These are phyloP conservation scores for Spisula subtruncata DNA, from an alignment of 2,888 invertebrate species.

Conservation along the genomic window DNA sequence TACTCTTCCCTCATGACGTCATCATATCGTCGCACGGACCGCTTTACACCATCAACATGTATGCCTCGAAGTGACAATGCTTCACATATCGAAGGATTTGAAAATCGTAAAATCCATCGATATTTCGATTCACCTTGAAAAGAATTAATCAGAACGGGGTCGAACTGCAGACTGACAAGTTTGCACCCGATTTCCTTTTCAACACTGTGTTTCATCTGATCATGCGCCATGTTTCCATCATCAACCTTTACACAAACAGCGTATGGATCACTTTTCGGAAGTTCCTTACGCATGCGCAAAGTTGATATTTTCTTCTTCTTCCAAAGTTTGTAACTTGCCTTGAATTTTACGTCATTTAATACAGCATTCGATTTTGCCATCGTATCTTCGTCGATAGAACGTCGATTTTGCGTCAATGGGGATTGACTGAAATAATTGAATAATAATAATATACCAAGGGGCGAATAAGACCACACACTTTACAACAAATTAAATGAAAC, in stretches of 20 bases:
- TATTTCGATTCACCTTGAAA: slow-evolving; percentile 68
- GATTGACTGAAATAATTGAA: neutral
- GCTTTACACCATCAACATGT: slow-evolving; percentile 64
- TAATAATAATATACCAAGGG: too few species aligned
- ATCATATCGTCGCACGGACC: slow-evolving; percentile 70
- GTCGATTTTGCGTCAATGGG: neutral
- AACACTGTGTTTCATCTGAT: slow-evolving; percentile 68
- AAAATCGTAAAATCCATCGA: slow-evolving; percentile 75
- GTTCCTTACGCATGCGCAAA: slow-evolving; percentile 71
- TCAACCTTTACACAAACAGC: slow-evolving; percentile 69
- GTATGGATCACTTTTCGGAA: slow-evolving; percentile 69
- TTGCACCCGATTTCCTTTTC: slow-evolving; percentile 66
- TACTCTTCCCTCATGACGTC: slow-evolving; percentile 76
- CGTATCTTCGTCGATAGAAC: too few species aligned
- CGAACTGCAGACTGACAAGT: slow-evolving; percentile 71
- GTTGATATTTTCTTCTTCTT: slow-evolving; percentile 71
- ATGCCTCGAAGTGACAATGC: slow-evolving; percentile 66
- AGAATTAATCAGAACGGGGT: slow-evolving; percentile 73
- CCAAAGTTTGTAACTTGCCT: slow-evolving; percentile 71
- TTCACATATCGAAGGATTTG: slow-evolving; percentile 61
- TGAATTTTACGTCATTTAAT: slow-evolving; percentile 69
- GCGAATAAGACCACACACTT: too few species aligned
- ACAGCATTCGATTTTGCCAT: slow-evolving; percentile 1
- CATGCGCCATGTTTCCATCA: slow-evolving; percentile 70
- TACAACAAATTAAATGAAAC: too few species aligned